Evolutionary conservation across 2,888 invertebrate genomes (phyloP).

Genomic region (Pollenia angustigena): DNA sequence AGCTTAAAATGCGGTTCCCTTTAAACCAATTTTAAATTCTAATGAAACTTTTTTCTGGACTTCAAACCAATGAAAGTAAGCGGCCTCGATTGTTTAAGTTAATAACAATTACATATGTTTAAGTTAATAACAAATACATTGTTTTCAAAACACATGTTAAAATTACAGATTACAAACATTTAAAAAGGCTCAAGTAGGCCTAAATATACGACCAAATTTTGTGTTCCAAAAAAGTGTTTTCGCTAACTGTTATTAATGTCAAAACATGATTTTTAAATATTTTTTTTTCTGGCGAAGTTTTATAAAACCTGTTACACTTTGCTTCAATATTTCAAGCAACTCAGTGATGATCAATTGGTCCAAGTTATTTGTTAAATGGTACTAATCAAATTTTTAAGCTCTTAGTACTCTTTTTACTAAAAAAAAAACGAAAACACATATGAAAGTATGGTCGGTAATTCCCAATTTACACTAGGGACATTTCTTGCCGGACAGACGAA

Average conservation of each 20-base stretch:
- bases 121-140: constrained; percentile 39
- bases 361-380: background rate
- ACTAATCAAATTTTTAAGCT: background rate
- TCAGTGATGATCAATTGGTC: constrained; percentile 1
- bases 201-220: constrained; percentile 1
- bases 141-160: constrained; percentile 63
- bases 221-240: constrained; percentile 1
- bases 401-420: background rate
- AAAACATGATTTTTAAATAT: constrained; percentile 72
- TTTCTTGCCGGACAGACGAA: no score
- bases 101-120: constrained; percentile 27
- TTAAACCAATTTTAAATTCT: constrained; percentile 19
- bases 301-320: constrained; percentile 49
- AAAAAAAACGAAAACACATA: background rate
- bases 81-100: background rate
- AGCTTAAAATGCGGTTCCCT: constrained; percentile 37
- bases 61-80: constrained; percentile 24
- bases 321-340: background rate
- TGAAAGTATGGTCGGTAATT: no score
- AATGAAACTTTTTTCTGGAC: background rate
- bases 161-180: constrained; percentile 52
- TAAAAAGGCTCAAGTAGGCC: background rate
- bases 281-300: constrained; percentile 38
- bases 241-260: constrained; percentile 72
- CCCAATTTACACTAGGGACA: no score